Evolutionary conservation across 2,888 invertebrate genomes (phyloP), one percentile per base, ranked within the genome.

Genomic region (Leptinotarsa tumamoca): DNA sequence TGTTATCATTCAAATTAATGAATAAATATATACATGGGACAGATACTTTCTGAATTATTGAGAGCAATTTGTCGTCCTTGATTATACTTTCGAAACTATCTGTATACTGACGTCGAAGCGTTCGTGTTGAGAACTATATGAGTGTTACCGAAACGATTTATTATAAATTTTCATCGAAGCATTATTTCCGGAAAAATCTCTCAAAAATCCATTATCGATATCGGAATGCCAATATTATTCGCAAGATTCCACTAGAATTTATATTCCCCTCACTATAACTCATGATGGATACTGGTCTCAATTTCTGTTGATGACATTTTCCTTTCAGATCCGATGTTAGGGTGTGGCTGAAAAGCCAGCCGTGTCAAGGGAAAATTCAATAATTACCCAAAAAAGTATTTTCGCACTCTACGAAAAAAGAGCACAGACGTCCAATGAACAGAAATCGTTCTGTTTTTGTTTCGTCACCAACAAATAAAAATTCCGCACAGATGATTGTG

Each of bases 261-360:
- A 23, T 23, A 23, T 23, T 58, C 58, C 58, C 58, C 58, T 23
- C 14, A 58, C 58, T 4, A 58, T 58, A 23, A 58, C 23, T 23
- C 58, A 58, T 58, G 58, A 58, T 58, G 58, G 18, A 58, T 58
- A 58, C 23, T 58, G 58, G 58, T 58, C 58, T 58, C 58, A 58
- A 23, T 5, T 23, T 58, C 58, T 58, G 58, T 23, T 27, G 23
- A 58, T 58, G 58, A 23, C 58, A 58, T 58, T 58, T 58, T 58
- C 15, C 58, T 58, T 18, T 58, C 23, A 58, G 58, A 23, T 23
- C 18, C 21, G 4, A 58, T 23, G 23, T 58, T 58, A 21, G 58
- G 58, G 58, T 58, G 58, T 58, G 58, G 3, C 58, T 58, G 23
- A 23, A 58, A 58, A 58, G 58, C 58, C 15, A 21, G 23, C 21